Evolutionary conservation across 2,797 vertebrate species (phyloP), one percentile per base, ranked within the genome.

Genomic region (Takifugu ocellatus): DNA sequence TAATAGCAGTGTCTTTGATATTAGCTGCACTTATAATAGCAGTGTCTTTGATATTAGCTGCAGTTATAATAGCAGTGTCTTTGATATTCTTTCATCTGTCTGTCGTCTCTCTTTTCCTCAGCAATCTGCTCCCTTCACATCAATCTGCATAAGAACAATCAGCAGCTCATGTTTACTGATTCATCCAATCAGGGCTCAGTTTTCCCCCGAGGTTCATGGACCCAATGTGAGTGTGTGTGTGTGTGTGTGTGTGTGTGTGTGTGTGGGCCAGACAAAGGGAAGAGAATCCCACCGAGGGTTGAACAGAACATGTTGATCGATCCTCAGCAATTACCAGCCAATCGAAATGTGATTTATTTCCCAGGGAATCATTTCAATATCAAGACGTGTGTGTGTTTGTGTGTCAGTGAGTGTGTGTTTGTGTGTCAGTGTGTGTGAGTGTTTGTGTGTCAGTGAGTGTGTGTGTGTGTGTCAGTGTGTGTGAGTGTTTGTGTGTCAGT

Each of bases 271-370:
- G 70, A 77, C 78, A 77, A 27, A 83, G 76, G 26, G 56, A 64
- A 72, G 66, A 88, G 91, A 83, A 89, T 92, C 91, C 91, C 91
- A 76, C 72, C 79, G 91, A 90, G 92, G 88, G 64, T 88, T 63
- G 75, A 90, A 85, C 88, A 74, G 71, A 90, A 87, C 84, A 79
- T 81, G 82, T 87, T 91, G 93, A 96, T 99, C 92, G 94, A 98
- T 97, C 92, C 88, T 86, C 91, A 86, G 93, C 96, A 98, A 98
- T 98, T 98, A 97, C 94, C 93, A 97, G 93, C 93, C 94, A 97
- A 98, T 98, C 95, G 96, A 98, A 98, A 96, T 93, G 94, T 96
- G 96, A 98, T 99, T 98, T 98, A 98, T 98, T 94, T 99, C 92
- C 89, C 90, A 82, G 90, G 92, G 93, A 96, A 98, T 97, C 93